Base-by-base conservation (phyloP, 2,797 vertebrate genomes). In the Podarcis lilfordi region DNA sequence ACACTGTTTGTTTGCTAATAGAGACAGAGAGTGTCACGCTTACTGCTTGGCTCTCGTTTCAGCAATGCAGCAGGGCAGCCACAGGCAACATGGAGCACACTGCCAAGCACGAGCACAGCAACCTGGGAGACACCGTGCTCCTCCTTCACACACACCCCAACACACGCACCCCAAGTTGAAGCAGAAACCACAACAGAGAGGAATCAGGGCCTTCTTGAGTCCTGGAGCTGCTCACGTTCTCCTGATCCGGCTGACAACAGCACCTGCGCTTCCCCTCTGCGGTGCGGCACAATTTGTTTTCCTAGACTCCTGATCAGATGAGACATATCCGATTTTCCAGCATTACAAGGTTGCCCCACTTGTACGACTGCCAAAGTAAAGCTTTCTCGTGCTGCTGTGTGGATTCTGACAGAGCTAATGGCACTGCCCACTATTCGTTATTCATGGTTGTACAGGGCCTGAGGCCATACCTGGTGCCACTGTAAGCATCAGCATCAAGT, bases 111-210 rank as follows among this genome's bases (percentile, higher is more conserved):
- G 11, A 27, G 69, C 29, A 9, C n/a, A 32, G 4, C 9, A 45
- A 5, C 66, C 15, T 78, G 4, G 0, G 25, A 8, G 35, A 25
- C 17, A 5, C 43, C 4, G 59, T 59, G 37, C 25, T 88, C 15
- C 35, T 71, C 27, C 29, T 50, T 23, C 17, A 15, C 50, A 55
- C 50, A 11, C 45, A 45, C 19, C 50, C 86, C 0, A 0, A 23
- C 80, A 21, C 45, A 10, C 45, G 1, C 50, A 13, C 45, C 11
- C 13, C 5, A 37, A 50, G 10, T 77, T 84, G 29, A 10, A 29
- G 0, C 0, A 50, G 50, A 77, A 66, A 11, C 21, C n/a, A 35
- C 3, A 8, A 35, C 29, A 59, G n/a, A 71, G 45, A 35, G 45
- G 66, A 59, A 37, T n/a, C 6, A 32, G 15, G 17, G 15, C 32